These are phyloP conservation scores for Stegodyphus dumicola DNA, from an alignment of 1,140 invertebrate species.

Conservation along the genomic window DNA sequence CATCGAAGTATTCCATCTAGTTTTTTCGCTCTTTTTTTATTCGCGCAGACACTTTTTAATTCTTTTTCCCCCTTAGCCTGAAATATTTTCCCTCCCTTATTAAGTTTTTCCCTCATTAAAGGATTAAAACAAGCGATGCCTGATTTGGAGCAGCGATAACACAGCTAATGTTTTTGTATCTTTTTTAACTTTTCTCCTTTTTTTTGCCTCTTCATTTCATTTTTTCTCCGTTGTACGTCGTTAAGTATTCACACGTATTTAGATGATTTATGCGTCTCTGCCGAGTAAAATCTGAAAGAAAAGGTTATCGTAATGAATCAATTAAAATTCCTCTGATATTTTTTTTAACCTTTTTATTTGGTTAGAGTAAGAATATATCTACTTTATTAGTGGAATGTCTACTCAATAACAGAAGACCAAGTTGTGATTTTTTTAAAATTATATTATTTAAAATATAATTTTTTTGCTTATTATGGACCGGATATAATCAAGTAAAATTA, in stretches of 20 bases:
- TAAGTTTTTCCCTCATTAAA: conserved; percentile 57
- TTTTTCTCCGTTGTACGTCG: background rate
- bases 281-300: background rate
- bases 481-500: no score
- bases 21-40: background rate
- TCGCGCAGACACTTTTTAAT: conserved; percentile 7
- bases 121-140: conserved; percentile 38
- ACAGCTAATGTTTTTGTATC: conserved; percentile 31
- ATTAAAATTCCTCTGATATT: background rate
- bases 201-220: background rate
- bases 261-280: background rate
- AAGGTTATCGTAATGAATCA: background rate
- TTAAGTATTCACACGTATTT: background rate
- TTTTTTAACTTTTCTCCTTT: background rate
- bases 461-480: no score
- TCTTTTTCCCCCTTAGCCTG: conserved; percentile 16
- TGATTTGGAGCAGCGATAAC: conserved; percentile 44
- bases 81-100: conserved; percentile 17
- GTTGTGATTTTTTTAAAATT: no score
- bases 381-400: no score
- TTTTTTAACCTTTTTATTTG: no score
- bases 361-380: no score
- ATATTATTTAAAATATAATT: no score
- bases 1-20: conserved; percentile 42
- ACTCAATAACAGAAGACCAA: no score